Evolutionary conservation across 2,888 invertebrate species (phyloP).

Genomic region (Podabrus alpinus): DNA sequence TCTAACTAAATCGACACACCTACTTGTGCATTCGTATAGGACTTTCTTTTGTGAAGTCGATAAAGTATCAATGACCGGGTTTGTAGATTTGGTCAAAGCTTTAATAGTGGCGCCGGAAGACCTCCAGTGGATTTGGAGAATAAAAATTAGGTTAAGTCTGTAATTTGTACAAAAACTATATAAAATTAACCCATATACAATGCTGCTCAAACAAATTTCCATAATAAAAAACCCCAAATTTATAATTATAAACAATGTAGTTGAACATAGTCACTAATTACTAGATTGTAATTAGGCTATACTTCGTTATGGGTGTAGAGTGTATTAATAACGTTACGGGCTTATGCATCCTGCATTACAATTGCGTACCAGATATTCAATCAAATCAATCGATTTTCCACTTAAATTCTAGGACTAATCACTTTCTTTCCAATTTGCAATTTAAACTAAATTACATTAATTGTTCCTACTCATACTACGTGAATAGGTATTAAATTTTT

Average conservation of each 20-base stretch:
- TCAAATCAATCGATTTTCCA: background rate
- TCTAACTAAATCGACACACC: constrained; percentile 25
- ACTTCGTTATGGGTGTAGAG: constrained; percentile 47
- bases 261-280: constrained; percentile 47
- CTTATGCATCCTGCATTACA: constrained; percentile 45
- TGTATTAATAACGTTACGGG: constrained; percentile 49
- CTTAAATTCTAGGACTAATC: background rate
- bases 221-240: background rate
- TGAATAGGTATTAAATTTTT: too few relatives aligned
- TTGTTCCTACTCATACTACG: too few relatives aligned
- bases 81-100: constrained; percentile 24
- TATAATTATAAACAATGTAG: constrained; percentile 33
- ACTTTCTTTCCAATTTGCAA: background rate
- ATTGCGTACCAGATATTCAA: constrained; percentile 34
- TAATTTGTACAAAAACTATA: background rate
- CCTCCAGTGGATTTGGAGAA: constrained; percentile 10
- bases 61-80: constrained; percentile 29
- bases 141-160: constrained; percentile 7
- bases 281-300: constrained; percentile 47
- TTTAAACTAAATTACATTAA: background rate
- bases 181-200: background rate
- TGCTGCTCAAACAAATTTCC: background rate
- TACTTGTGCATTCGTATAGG: constrained; percentile 22
- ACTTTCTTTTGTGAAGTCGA: constrained; percentile 19
- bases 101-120: constrained; percentile 27